Conservation (phyloP, 2,888 invertebrate genomes). For the Seira musarum region DNA sequence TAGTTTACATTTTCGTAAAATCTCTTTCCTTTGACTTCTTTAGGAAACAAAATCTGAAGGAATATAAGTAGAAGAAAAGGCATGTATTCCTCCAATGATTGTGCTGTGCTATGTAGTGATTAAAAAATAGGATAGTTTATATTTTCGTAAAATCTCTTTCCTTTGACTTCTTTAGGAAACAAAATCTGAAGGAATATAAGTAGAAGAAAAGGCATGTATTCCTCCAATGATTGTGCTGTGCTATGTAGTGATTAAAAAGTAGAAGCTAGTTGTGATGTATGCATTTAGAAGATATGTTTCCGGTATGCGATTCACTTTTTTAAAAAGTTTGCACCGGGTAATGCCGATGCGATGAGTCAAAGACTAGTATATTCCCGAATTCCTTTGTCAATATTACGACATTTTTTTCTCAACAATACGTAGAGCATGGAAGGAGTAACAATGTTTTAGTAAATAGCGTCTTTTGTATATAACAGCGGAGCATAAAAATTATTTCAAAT, state of each 20-base stretch:
- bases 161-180: too few relatives aligned
- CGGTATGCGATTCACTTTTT: neutral
- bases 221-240: neutral
- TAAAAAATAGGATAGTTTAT: too few relatives aligned
- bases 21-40: too few relatives aligned
- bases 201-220: neutral
- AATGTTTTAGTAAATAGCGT: conserved; percentile 1
- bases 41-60: too few relatives aligned
- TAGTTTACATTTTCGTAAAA: too few relatives aligned
- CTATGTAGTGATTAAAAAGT: conserved; percentile 1
- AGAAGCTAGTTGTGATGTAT: neutral
- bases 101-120: conserved; percentile 4
- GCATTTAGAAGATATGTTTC: conserved; percentile 9
- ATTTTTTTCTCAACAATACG: neutral
- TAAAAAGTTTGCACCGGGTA: neutral
- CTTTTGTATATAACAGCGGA: neutral
- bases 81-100: neutral
- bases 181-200: too few relatives aligned
- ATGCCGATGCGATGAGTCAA: neutral
- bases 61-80: neutral
- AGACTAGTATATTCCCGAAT: conserved; percentile 3
- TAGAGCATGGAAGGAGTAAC: neutral
- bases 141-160: too few relatives aligned
- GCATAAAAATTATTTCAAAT: neutral
- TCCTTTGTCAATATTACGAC: neutral